Evolutionary conservation across 2,797 vertebrate species (phyloP), one percentile per base, ranked within the genome.

Genomic region (Chloroceryle inda): DNA sequence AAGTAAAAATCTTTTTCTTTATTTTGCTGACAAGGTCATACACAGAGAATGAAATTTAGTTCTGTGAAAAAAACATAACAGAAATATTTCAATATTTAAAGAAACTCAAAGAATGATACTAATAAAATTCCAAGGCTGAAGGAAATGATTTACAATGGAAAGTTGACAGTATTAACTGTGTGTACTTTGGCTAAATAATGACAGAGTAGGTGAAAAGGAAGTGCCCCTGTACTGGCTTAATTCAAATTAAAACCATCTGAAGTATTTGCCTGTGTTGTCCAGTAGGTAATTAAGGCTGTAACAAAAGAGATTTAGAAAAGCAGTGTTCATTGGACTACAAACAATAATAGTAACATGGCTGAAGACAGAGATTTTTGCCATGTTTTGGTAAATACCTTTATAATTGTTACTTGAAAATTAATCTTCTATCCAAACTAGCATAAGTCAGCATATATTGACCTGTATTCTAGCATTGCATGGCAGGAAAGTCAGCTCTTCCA

Each of bases 201-300:
- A 40, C 42, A 77, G n/a, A 89, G 53, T 68, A 80, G 62, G 82
- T 47, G 5, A 88, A 90, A 91, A 84, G 82, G 84, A 92, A 92
- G 33, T 88, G 20, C 53, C 38, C 12, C n/a, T 75, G 38, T 81
- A 81, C 27, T 81, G 37, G 19, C 21, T 72, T 80, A 78, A 85
- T 87, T 82, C 69, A 85, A 47, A 47, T 96, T 95, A 80, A 96
- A 95, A 58, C 56, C 91, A 40, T 83, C 52, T 85, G 72, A 89
- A 88, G 68, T 0, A 1, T 52, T 92, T 92, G 75, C 85, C 91
- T 85, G 0, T 62, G 52, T 42, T 94, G 42, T 76, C 50, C 22
- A 4, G 47, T 72, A 69, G 53, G 64, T 89, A 85, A 91, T 89
- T 91, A 83, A 78, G 45, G 17, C 58, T 67, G 50, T 75, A 80